Evolutionary conservation across 2,113 vertebrate species (phyloP).

Genomic region (Ancistrus triradiatus): DNA sequence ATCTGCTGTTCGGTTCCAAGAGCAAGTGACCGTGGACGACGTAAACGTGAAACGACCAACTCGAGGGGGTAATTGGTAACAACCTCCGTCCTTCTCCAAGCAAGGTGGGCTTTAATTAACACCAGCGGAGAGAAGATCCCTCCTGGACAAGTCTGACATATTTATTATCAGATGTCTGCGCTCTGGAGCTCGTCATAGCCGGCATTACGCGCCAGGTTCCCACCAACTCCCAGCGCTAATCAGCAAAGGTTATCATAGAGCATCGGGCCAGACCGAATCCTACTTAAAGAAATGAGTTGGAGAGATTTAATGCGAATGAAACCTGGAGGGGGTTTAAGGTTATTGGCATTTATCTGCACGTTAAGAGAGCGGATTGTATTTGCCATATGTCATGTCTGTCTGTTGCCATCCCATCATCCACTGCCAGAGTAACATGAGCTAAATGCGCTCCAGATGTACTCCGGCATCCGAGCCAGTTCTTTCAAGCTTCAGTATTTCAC

Average conservation of each 20-base stretch:
- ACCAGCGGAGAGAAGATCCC: conserved; percentile 88
- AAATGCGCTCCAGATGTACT: conserved; percentile 73
- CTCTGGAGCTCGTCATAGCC: conserved; percentile 85
- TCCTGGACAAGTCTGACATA: conserved; percentile 77
- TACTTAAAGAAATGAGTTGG: conserved; percentile 37
- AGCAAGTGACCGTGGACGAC: conserved; percentile 46
- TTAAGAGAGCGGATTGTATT: conserved; percentile 54
- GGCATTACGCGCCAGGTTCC: conserved; percentile 78
- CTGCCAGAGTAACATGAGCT: conserved; percentile 65
- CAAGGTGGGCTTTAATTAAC: conserved; percentile 86
- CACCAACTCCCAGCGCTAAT: conserved; percentile 79
- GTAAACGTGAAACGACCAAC: conserved; percentile 74
- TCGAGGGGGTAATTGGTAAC: conserved; percentile 88
- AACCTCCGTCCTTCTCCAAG: conserved; percentile 83
- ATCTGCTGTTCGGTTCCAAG: conserved; percentile 47
- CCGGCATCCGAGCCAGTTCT: conserved; percentile 47
- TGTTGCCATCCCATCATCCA: conserved; percentile 61
- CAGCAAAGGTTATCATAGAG: conserved; percentile 91
- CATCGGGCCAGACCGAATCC: conserved; percentile 78
- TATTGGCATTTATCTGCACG: conserved; percentile 62
- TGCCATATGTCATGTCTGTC: conserved; percentile 60
- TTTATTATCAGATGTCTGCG: conserved; percentile 90
- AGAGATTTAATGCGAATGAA: conserved; percentile 30
- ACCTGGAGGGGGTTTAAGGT: conserved; percentile 41
- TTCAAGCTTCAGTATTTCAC: conserved; percentile 63